phyloP scores from a whole-genome alignment of 2,888 invertebrate species.

The Oscheius sp. region DNA sequence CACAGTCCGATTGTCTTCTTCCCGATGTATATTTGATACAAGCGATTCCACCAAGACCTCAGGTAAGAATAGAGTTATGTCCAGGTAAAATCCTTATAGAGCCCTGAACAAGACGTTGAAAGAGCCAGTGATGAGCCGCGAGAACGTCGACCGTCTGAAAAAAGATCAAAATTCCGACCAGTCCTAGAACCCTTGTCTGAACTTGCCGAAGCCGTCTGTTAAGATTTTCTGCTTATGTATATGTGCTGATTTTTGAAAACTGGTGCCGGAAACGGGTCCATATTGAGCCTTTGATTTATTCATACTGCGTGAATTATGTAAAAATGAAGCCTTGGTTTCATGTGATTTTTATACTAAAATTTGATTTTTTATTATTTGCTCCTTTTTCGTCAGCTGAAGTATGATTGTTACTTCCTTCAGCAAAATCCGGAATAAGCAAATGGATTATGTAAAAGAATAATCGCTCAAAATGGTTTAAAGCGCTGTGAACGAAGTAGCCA shows the following conservation, averaged over 20 bases:
- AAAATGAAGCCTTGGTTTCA: no score
- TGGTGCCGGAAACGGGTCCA: slow-evolving; percentile 5
- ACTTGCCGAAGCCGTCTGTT: slow-evolving; percentile 58
- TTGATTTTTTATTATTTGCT: no score
- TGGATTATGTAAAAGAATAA: no score
- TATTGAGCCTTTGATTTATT: slow-evolving; percentile 6
- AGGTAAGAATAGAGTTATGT: slow-evolving; percentile 40
- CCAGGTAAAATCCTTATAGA: slow-evolving; percentile 32
- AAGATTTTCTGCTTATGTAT: not conserved
- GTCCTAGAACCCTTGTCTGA: slow-evolving; percentile 65
- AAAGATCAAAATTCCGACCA: slow-evolving; percentile 55
- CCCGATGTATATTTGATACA: slow-evolving; percentile 68
- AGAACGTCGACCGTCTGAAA: slow-evolving; percentile 57
- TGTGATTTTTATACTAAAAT: no score
- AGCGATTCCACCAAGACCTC: slow-evolving; percentile 60
- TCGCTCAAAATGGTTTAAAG: no score
- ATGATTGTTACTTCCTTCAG: no score
- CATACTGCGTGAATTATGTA: no score
- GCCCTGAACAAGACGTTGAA: slow-evolving; percentile 56
- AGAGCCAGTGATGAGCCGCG: slow-evolving; percentile 50
- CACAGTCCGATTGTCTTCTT: slow-evolving; percentile 66
- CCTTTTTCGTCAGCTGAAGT: no score
- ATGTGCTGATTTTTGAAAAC: not conserved
- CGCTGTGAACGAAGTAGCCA: no score
- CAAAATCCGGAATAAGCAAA: no score